Evolutionary conservation across 2,797 vertebrate genomes (phyloP), one percentile per base, ranked within the genome.

Genomic region (Xerus rutilus): DNA sequence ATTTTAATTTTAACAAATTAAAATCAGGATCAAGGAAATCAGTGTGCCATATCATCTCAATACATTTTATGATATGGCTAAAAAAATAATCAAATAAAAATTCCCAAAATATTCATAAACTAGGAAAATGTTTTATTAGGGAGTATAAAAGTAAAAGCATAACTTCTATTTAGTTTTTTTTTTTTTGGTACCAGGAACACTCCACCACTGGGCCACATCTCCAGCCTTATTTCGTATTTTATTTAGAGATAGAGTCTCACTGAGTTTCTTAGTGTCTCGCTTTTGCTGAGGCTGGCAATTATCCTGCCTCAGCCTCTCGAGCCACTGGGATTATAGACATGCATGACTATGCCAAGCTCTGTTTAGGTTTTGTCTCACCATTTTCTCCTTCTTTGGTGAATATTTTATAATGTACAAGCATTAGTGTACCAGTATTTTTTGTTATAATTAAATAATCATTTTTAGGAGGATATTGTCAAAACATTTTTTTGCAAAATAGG

Each of bases 71-170:
- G 6, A 39, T 28, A 39, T 9, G 18, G 2, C 30, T 77, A 78
- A 43, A 89, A 89, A 76, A 81, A 67, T n/a, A 64, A 14, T 89
- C 54, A 76, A 73, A 65, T 57, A 74, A 43, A 94, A 83, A 49
- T 86, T 52, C 20, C 30, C 49, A 20, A 8, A 15, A 20, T 64
- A 28, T 23, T 89, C 23, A 30, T 76, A 45, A 78, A 28, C 28
- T 72, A 32, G 18, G 47, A 28, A 74, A 86, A 35, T 32, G 2
- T 12, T 78, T 94, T 64, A 45, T 0, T 54, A 30, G 43, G n/a
- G 45, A 70, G 5, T 45, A 43, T 32, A 94, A 57, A 64, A 49
- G 8, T 64, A 45, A 67, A 64, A n/a, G 12, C 15, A 0, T 47
- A 81, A 72, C 45, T 67, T 96, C 23, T 49, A 3, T 47, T 76